Evolutionary conservation across 2,888 invertebrate species (phyloP).

Genomic region (Limnephilus marmoratus): DNA sequence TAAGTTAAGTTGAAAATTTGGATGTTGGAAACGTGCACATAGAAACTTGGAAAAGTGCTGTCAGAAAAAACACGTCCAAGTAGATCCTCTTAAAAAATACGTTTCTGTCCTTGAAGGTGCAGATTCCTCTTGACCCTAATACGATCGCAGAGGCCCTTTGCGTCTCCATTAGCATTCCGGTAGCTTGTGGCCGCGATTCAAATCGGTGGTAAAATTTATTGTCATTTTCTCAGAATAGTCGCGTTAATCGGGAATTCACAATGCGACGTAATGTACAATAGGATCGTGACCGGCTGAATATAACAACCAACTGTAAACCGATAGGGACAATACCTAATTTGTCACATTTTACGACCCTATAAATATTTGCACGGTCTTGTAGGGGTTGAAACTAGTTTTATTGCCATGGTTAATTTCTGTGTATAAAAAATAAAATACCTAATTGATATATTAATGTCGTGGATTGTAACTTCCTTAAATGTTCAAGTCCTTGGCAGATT

Average conservation of each 20-base stretch:
- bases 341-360: conserved; percentile 3
- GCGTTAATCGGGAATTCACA: conserved; percentile 25
- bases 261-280: conserved; percentile 17
- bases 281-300: conserved; percentile 25
- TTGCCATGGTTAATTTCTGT: background rate
- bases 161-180: conserved; percentile 39
- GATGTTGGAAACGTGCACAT: background rate
- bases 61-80: background rate
- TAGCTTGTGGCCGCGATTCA: conserved; percentile 47
- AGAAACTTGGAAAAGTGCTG: background rate
- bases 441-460: background rate
- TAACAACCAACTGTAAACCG: background rate
- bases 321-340: conserved; percentile 4
- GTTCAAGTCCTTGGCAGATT: background rate
- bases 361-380: background rate
- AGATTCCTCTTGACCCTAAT: conserved; percentile 36
- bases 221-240: conserved; percentile 54
- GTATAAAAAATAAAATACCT: background rate
- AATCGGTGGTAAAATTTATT: conserved; percentile 48
- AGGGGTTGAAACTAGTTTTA: background rate
- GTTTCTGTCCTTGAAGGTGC: conserved; percentile 8
- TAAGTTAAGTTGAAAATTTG: background rate
- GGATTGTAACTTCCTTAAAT: background rate
- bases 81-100: background rate
- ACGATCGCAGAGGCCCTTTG: conserved; percentile 27